A percentile compares a stretch with the other conserved stretches of the same genome.
phyloP scores from a whole-genome alignment of 1,140 invertebrate genomes.

The Argopecten irradians region DNA sequence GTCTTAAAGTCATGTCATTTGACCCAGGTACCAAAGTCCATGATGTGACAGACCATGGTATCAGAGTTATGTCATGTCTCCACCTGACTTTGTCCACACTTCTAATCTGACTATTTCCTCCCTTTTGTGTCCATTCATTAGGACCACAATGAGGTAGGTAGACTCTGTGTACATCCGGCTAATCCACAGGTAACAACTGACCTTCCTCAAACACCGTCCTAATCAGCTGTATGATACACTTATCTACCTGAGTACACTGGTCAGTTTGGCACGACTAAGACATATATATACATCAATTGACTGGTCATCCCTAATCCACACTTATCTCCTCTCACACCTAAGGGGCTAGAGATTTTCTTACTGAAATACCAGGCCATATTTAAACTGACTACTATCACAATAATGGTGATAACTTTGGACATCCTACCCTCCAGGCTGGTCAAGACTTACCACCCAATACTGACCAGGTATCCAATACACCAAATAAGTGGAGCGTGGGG shows the following conservation, averaged over 20 bases:
- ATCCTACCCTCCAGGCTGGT: constrained; percentile 13
- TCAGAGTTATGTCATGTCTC: too few relatives aligned
- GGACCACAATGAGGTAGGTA: neutral
- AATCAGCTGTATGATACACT: neutral
- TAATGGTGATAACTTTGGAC: constrained; percentile 8
- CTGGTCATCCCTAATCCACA: constrained; percentile 8
- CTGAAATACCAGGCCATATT: constrained; percentile 21
- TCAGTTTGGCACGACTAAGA: neutral
- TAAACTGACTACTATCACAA: neutral
- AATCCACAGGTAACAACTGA: neutral
- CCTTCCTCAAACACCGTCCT: neutral
- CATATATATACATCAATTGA: constrained; percentile 15
- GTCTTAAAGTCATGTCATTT: too few relatives aligned
- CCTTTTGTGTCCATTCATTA: neutral
- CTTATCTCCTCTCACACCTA: constrained; percentile 15
- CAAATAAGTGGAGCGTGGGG: neutral
- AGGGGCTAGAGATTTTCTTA: neutral
- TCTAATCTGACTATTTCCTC: neutral
- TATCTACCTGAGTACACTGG: neutral
- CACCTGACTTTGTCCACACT: neutral
- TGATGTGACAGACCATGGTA: too few relatives aligned
- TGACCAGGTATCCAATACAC: neutral
- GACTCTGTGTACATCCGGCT: neutral
- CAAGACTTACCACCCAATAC: neutral
- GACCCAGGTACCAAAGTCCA: too few relatives aligned